phyloP scores from a whole-genome alignment of 2,888 invertebrate genomes.

The Tanypteryx hageni region DNA sequence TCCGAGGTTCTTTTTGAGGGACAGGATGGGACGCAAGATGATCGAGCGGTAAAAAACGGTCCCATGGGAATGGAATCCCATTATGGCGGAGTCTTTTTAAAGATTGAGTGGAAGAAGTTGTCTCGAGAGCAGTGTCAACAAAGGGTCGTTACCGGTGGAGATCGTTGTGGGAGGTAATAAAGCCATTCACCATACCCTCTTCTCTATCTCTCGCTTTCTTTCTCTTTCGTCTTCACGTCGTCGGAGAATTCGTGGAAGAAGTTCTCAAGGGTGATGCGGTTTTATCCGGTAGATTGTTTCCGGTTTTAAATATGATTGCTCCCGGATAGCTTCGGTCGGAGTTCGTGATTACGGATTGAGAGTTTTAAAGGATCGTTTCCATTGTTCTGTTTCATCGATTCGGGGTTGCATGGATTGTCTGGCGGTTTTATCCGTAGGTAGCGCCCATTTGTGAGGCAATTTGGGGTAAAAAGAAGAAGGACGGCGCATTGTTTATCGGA shows the following conservation, averaged over 20 bases:
- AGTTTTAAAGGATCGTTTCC: neutral
- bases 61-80: slow-evolving; percentile 22
- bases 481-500: neutral
- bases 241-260: neutral
- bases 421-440: neutral
- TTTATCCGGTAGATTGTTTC: neutral
- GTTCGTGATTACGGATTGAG: neutral
- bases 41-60: slow-evolving; percentile 13
- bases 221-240: neutral
- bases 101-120: neutral
- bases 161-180: slow-evolving; percentile 6
- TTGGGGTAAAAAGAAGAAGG: neutral
- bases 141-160: neutral
- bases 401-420: neutral
- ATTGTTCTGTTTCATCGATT: neutral
- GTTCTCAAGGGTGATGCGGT: neutral
- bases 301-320: neutral
- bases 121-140: slow-evolving; percentile 21
- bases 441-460: neutral
- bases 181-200: neutral
- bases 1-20: neutral
- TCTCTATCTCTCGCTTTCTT: too few relatives aligned
- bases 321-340: neutral
- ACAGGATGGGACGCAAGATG: neutral
- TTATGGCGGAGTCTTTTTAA: neutral